Base-by-base conservation (phyloP, 2,113 vertebrate species). In the Notarius quadriscutis region DNA sequence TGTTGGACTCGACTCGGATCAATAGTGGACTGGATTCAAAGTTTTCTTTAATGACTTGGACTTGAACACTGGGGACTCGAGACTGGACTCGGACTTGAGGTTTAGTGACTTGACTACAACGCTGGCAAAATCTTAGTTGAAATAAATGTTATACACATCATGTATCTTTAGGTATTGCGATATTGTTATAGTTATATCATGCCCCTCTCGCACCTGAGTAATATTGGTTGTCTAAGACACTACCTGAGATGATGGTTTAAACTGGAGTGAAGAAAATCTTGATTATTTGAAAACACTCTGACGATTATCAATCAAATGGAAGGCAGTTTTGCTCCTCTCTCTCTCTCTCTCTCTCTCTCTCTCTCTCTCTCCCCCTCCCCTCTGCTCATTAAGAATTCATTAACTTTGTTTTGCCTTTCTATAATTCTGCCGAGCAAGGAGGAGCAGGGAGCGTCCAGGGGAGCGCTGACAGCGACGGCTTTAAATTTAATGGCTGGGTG, bases 361-460 rank as follows among this genome's bases (percentile, higher is more conserved):
- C 27, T 41, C 84, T 75, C 87, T 75, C 77, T 20, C 53, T 27
- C 58, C 83, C 79, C 80, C 83, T 78, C 27, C 58, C 18, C 62
- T 34, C 57, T 50, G 51, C 89, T 88, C 87, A 88, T 90, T 88
- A 88, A 88, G 81, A 88, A 90, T 90, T 88, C 87, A 90, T 90
- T 90, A 86, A 86, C 87, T 88, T 88, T 86, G 89, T 90, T 90
- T 90, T 86, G 57, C 81, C 65, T 86, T 79, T 86, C 87, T 75
- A 84, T 84, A 88, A 90, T 88, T 90, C 84, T 82, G 71, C 50
- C 30, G 65, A 88, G 74, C 63, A 72, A 84, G 74, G 85, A 87
- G 82, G 75, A 72, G 11, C 34, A 72, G 79, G 51, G 15, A 22
- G 77, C 27, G 80, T 88, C 83, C 86, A 83, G 84, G 50, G 55